phyloP scores from a whole-genome alignment of 2,888 invertebrate species.

The Ephialtes manifestator region DNA sequence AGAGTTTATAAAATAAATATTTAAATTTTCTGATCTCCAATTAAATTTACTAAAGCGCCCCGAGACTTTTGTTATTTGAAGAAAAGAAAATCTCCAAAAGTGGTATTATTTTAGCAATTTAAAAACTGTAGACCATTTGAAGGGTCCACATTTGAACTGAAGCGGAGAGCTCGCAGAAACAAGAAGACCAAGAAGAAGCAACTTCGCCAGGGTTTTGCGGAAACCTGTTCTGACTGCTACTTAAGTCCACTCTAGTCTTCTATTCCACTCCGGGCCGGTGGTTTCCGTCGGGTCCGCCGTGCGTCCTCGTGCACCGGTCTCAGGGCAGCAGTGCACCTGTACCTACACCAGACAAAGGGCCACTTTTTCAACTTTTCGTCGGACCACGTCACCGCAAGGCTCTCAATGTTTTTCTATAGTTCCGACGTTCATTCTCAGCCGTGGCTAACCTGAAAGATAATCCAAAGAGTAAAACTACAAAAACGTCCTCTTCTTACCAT shows the following conservation, averaged over 20 bases:
- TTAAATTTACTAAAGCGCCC: no score
- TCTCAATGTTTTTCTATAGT: constrained; percentile 34
- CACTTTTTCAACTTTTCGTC: constrained; percentile 78
- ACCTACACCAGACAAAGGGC: constrained; percentile 71
- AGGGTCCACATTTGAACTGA: background rate
- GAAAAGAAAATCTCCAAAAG: background rate
- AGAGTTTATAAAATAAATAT: no score
- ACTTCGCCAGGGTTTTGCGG: constrained; percentile 75
- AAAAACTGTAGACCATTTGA: no score
- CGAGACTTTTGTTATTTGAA: no score
- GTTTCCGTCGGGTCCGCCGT: constrained; percentile 46
- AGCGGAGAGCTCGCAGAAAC: constrained; percentile 2
- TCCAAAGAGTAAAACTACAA: constrained; percentile 6
- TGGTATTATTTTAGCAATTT: no score
- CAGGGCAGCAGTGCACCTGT: constrained; percentile 64
- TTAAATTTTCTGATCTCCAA: no score
- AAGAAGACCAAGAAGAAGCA: constrained; percentile 13
- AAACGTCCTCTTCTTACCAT: background rate
- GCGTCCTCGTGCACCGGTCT: constrained; percentile 45
- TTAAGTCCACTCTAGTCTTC: constrained; percentile 44
- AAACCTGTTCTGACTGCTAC: constrained; percentile 70
- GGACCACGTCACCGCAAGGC: constrained; percentile 69
- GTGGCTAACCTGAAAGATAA: constrained; percentile 33
- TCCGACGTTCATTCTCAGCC: constrained; percentile 7
- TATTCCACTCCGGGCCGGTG: constrained; percentile 42